These are phyloP conservation scores for Alcis repandata DNA, from an alignment of 2,888 invertebrate species.

Conservation along the genomic window DNA sequence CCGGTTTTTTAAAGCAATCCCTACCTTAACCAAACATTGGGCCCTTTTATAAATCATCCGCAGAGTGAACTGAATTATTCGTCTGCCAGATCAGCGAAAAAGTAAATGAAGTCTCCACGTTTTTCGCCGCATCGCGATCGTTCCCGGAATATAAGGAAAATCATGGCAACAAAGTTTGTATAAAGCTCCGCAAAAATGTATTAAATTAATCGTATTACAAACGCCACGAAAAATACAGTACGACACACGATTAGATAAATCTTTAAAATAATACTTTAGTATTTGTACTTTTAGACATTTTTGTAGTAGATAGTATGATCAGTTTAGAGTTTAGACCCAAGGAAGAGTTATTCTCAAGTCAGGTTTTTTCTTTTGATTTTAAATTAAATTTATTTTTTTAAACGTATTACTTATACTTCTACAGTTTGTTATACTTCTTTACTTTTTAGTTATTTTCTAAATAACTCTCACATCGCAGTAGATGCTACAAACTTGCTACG, in stretches of 20 bases:
- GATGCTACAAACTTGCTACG: conserved; percentile 1
- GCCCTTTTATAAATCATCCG: conserved; percentile 10
- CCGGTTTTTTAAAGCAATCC: too few species aligned
- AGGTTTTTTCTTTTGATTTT: too few species aligned
- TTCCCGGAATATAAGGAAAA: conserved; percentile 24
- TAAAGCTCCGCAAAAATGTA: conserved; percentile 18
- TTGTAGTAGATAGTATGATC: too few species aligned
- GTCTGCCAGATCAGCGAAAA: conserved; percentile 24
- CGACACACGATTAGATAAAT: too few species aligned
- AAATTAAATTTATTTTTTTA: too few species aligned
- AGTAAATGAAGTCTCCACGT: conserved; percentile 26
- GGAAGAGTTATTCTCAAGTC: too few species aligned
- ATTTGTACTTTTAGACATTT: background rate
- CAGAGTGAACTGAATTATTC: conserved; percentile 8
- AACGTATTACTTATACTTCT: too few species aligned
- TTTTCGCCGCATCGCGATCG: conserved; percentile 14
- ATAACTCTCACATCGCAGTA: too few species aligned
- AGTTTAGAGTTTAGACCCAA: too few species aligned
- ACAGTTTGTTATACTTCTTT: too few species aligned
- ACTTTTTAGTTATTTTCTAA: too few species aligned
- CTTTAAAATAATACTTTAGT: background rate
- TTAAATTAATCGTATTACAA: conserved; percentile 26
- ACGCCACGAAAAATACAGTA: background rate
- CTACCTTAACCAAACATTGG: background rate
- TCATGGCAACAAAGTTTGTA: conserved; percentile 17